Conservation (phyloP, 2,888 invertebrate genomes). For the Chironomus tentans region DNA sequence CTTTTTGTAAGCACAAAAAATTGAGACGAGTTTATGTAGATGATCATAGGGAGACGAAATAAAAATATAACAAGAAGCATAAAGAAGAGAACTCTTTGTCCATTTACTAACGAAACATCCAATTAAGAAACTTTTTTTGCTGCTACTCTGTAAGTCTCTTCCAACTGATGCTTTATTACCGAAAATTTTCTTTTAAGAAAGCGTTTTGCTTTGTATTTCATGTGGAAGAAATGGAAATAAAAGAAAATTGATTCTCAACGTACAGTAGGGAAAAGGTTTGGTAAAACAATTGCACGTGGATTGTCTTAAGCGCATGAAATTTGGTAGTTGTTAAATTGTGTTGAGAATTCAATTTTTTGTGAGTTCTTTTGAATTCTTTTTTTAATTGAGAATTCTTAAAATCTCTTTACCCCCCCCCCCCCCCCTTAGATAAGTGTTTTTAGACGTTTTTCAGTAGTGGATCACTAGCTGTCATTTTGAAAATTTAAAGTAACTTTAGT, state of each 20-base stretch:
- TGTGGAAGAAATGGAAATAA: neutral
- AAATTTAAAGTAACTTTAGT: too few relatives aligned
- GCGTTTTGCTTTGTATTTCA: neutral
- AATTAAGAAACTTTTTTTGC: slow-evolving; percentile 7
- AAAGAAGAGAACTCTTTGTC: slow-evolving; percentile 9
- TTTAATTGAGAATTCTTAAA: too few relatives aligned
- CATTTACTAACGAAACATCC: slow-evolving; percentile 20
- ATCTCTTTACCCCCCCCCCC: too few relatives aligned
- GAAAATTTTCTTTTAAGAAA: slow-evolving; percentile 8
- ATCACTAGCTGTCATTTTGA: too few relatives aligned
- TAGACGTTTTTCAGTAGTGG: too few relatives aligned
- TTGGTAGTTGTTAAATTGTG: too few relatives aligned
- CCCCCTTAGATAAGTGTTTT: too few relatives aligned
- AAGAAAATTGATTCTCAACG: neutral
- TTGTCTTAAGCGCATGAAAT: too few relatives aligned
- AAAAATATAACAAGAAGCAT: neutral
- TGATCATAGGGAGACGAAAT: neutral
- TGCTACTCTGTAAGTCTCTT: neutral
- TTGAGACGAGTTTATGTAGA: neutral
- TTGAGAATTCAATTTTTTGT: too few relatives aligned
- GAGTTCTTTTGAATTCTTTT: too few relatives aligned
- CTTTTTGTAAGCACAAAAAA: neutral
- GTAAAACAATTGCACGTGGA: too few relatives aligned
- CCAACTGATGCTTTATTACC: slow-evolving; percentile 2
- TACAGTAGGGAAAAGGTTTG: neutral